These are phyloP conservation scores for Spheniscus humboldti DNA, from an alignment of 2,797 vertebrate species.

Conservation along the genomic window DNA sequence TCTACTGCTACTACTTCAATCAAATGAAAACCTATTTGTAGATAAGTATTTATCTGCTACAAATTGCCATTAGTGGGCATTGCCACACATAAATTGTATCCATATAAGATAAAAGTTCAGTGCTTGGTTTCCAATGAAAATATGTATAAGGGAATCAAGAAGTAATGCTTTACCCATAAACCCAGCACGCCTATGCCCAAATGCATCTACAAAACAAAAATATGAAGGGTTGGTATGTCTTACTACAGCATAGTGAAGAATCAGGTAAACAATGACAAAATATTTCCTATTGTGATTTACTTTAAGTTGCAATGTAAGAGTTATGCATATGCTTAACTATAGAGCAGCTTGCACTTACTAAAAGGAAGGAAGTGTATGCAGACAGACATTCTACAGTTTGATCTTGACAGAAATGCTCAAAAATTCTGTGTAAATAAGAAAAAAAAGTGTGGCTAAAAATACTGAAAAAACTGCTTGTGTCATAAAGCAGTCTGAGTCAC, in stretches of 20 bases:
- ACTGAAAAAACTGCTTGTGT: background rate
- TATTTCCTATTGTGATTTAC: background rate
- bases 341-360: background rate
- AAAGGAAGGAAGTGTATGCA: background rate
- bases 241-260: background rate
- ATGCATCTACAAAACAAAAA: background rate
- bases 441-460: background rate
- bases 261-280: background rate
- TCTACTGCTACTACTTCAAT: background rate
- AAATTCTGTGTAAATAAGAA: background rate
- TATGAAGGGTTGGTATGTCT: background rate
- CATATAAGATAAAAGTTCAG: background rate
- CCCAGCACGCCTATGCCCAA: background rate
- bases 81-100: background rate
- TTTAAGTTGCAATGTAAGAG: background rate
- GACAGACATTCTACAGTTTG: background rate
- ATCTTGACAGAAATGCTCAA: background rate
- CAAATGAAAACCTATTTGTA: background rate
- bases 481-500: background rate
- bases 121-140: background rate
- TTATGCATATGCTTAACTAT: background rate
- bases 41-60: background rate
- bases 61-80: background rate
- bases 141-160: background rate
- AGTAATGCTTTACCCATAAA: background rate